Conservation (phyloP, 2,113 vertebrate genomes). For the Halichoeres trimaculatus region DNA sequence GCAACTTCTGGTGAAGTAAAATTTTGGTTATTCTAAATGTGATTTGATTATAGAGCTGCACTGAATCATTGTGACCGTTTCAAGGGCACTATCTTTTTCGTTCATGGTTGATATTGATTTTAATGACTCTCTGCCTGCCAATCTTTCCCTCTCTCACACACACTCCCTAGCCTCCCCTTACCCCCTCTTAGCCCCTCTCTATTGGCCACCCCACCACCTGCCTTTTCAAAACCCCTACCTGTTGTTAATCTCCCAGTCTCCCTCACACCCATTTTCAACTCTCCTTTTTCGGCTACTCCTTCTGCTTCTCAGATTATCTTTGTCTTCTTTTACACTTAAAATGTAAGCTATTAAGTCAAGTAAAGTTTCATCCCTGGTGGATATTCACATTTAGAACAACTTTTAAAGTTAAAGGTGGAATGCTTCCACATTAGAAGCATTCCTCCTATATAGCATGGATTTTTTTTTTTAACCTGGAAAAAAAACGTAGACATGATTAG, state of each 20-base stretch:
- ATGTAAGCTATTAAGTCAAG: too few relatives aligned
- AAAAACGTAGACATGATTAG: too few relatives aligned
- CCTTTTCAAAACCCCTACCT: too few relatives aligned
- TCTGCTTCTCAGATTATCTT: not conserved
- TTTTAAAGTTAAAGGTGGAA: too few relatives aligned
- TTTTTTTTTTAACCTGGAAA: too few relatives aligned
- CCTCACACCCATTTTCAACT: too few relatives aligned
- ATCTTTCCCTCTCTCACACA: slow-evolving; percentile 30
- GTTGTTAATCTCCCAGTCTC: too few relatives aligned
- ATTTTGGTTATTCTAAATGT: slow-evolving; percentile 1
- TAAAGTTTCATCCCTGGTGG: not conserved
- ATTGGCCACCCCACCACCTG: too few relatives aligned
- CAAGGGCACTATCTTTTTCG: slow-evolving; percentile 74
- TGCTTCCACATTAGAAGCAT: too few relatives aligned
- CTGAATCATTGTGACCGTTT: slow-evolving; percentile 57
- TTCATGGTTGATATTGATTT: slow-evolving; percentile 75
- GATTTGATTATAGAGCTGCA: slow-evolving; percentile 23
- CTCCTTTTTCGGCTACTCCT: not conserved
- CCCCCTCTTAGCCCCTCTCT: not conserved
- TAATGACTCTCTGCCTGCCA: slow-evolving; percentile 57
- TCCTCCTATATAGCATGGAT: too few relatives aligned
- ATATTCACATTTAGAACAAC: not conserved
- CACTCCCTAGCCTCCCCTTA: slow-evolving; percentile 27
- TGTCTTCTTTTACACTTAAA: too few relatives aligned
- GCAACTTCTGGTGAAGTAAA: not conserved